These are phyloP conservation scores for Megaleporinus macrocephalus DNA, from an alignment of 2,113 vertebrate genomes.

Conservation along the genomic window DNA sequence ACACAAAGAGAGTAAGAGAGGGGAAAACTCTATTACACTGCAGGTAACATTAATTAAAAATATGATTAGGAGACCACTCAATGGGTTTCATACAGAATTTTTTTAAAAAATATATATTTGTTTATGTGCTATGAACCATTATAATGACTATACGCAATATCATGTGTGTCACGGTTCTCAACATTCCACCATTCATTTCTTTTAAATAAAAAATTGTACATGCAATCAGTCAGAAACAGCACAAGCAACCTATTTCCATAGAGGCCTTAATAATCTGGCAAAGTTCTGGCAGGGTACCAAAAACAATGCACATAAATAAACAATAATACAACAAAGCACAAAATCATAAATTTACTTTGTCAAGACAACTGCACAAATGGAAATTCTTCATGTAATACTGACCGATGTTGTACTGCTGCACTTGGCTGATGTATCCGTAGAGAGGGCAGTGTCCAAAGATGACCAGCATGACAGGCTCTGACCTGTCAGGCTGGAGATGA, in stretches of 20 bases:
- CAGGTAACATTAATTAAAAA: neutral
- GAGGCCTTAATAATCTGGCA: too few species aligned
- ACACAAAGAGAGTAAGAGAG: neutral
- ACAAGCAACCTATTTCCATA: too few species aligned
- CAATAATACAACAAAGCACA: too few species aligned
- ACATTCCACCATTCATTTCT: too few species aligned
- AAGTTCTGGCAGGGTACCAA: too few species aligned
- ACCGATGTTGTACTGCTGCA: conserved; percentile 94
- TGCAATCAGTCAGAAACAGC: too few species aligned
- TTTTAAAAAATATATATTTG: too few species aligned
- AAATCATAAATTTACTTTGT: too few species aligned
- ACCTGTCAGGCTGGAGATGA: conserved; percentile 67
- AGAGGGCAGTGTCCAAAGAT: conserved; percentile 96
- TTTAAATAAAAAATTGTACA: too few species aligned
- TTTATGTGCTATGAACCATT: neutral
- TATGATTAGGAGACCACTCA: too few species aligned
- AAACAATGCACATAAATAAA: neutral
- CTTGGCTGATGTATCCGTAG: conserved; percentile 92
- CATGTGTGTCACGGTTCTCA: too few species aligned
- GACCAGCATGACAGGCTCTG: conserved; percentile 85
- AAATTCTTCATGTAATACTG: conserved; percentile 57
- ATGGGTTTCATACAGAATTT: neutral
- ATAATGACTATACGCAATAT: too few species aligned
- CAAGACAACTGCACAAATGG: neutral
- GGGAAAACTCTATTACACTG: neutral